phyloP scores from a whole-genome alignment of 35 echinoderm and acorn worm genomes.

The Heliocidaris erythrogramma region DNA sequence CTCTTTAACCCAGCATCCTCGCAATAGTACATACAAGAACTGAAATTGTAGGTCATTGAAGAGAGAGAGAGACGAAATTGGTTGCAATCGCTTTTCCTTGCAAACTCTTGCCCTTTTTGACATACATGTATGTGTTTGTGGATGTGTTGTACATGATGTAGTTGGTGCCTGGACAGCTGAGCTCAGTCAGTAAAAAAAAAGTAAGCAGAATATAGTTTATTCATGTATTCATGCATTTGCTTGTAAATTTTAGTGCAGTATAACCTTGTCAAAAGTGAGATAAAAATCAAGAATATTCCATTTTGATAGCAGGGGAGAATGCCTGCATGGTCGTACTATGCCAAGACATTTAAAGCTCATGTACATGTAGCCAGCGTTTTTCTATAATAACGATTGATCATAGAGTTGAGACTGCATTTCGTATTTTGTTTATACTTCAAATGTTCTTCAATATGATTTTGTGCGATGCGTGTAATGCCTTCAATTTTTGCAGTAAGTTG shows the following conservation, averaged over 20 bases:
- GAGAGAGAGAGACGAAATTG: background rate
- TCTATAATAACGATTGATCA: too few relatives aligned
- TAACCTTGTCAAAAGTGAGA: background rate
- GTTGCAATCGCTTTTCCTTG: background rate
- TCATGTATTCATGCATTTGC: background rate
- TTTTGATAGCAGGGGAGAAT: background rate
- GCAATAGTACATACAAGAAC: background rate
- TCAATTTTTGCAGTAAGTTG: too few relatives aligned
- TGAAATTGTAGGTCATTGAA: background rate
- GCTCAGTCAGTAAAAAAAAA: background rate
- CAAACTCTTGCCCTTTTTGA: background rate
- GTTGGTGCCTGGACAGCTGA: too few relatives aligned
- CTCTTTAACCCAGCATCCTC: too few relatives aligned
- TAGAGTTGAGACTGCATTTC: too few relatives aligned
- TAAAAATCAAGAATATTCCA: background rate
- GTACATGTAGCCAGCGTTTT: too few relatives aligned
- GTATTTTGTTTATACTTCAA: too few relatives aligned
- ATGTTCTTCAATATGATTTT: too few relatives aligned
- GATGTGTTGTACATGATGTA: background rate
- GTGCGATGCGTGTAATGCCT: too few relatives aligned
- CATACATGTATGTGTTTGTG: background rate
- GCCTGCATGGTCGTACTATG: background rate
- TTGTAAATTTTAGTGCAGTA: background rate
- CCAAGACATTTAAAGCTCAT: too few relatives aligned
- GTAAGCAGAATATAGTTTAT: too few relatives aligned